Evolutionary conservation across 2,113 vertebrate genomes (phyloP).

Genomic region (Seriola quinqueradiata): DNA sequence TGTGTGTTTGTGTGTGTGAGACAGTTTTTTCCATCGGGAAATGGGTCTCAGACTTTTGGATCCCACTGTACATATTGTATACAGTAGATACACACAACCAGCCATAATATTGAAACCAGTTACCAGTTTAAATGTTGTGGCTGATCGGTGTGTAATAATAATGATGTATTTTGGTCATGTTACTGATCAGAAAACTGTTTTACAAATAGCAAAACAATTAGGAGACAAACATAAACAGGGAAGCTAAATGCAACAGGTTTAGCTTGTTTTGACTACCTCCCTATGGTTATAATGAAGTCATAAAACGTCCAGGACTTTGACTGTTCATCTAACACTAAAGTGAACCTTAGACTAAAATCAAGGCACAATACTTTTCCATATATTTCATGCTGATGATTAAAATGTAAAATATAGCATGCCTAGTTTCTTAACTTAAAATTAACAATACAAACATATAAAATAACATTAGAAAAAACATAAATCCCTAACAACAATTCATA

Average conservation of each 20-base stretch:
- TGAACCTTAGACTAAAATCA: slow-evolving; percentile 23
- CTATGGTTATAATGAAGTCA: slow-evolving; percentile 19
- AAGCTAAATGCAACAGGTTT: not conserved
- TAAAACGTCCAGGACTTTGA: slow-evolving; percentile 74
- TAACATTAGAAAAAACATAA: not conserved
- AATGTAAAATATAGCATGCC: not conserved
- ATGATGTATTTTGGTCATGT: not conserved
- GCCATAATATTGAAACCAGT: too few relatives aligned
- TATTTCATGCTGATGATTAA: not conserved
- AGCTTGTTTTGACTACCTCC: slow-evolving; percentile 21
- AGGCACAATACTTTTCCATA: not conserved
- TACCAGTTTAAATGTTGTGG: too few relatives aligned
- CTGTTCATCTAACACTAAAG: not conserved
- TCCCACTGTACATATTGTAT: too few relatives aligned
- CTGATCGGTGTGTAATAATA: too few relatives aligned
- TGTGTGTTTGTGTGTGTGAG: too few relatives aligned
- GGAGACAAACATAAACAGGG: not conserved
- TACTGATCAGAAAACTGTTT: not conserved
- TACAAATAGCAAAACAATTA: not conserved
- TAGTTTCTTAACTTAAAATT: not conserved
- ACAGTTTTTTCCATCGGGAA: too few relatives aligned
- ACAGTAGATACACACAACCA: too few relatives aligned
- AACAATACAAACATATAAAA: not conserved
- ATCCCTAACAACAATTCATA: not conserved
- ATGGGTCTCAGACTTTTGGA: too few relatives aligned